These are phyloP conservation scores for Tenebrio molitor DNA, from an alignment of 1,140 invertebrate species.

Conservation along the genomic window DNA sequence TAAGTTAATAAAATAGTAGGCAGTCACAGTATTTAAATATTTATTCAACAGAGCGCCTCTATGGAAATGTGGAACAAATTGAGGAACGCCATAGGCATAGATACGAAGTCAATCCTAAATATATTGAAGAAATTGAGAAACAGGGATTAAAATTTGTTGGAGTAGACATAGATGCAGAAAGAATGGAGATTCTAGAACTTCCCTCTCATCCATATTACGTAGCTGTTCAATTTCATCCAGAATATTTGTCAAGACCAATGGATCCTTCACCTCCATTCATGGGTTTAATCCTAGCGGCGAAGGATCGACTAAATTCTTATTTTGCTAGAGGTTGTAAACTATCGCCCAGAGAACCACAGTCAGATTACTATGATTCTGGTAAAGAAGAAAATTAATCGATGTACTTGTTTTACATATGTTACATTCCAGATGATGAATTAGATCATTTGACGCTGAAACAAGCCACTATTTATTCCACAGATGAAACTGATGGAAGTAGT, in stretches of 20 bases:
- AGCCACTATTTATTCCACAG: conserved; percentile 40
- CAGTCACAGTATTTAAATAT: conserved; percentile 3
- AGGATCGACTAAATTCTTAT: conserved; percentile 81
- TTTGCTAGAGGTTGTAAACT: conserved; percentile 76
- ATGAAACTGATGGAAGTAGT: conserved; percentile 42
- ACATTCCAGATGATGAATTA: conserved; percentile 33
- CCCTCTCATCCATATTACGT: conserved; percentile 92
- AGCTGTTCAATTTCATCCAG: conserved; percentile 97
- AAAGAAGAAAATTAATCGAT: background rate
- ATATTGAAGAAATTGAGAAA: conserved; percentile 83
- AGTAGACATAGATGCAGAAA: conserved; percentile 76
- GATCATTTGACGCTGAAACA: conserved; percentile 48
- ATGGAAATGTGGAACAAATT: conserved; percentile 85
- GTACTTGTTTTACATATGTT: conserved; percentile 7
- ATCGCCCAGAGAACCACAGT: conserved; percentile 57
- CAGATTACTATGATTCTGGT: conserved; percentile 61
- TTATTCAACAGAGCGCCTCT: conserved; percentile 78
- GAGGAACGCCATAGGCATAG: conserved; percentile 98
- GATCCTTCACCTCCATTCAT: conserved; percentile 96
- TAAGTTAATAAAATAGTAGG: conserved; percentile 68
- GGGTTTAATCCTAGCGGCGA: conserved; percentile 91
- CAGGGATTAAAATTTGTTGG: conserved; percentile 93
- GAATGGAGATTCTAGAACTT: conserved; percentile 90
- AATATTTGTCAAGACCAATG: conserved; percentile 94
- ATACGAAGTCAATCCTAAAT: conserved; percentile 95